These are phyloP conservation scores for Rhynchonycteris naso DNA, from an alignment of 2,797 vertebrate genomes.

Conservation along the genomic window DNA sequence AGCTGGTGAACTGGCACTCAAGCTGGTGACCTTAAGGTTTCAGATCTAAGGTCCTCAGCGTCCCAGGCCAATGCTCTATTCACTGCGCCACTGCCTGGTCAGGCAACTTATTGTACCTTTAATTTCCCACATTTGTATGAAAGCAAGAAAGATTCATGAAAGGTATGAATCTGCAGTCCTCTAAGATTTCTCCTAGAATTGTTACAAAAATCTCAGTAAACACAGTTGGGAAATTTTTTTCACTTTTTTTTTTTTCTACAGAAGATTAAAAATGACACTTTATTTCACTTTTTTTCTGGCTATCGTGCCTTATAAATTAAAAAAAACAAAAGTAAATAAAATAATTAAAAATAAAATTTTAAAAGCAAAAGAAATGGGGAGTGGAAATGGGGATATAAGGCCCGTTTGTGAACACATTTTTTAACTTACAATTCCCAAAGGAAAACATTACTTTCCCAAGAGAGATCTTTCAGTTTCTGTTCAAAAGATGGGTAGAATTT, in stretches of 20 bases:
- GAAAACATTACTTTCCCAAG: conserved; percentile 46
- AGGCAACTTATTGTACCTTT: background rate
- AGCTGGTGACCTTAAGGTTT: too few relatives aligned
- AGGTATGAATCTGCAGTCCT: background rate
- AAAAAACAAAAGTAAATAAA: too few relatives aligned
- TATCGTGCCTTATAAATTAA: background rate
- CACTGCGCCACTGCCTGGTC: too few relatives aligned
- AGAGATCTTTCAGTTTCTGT: conserved; percentile 20
- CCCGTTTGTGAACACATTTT: conserved; percentile 12
- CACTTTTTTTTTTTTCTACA: background rate
- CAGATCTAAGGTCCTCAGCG: too few relatives aligned
- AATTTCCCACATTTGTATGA: conserved; percentile 32
- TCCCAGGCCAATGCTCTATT: too few relatives aligned
- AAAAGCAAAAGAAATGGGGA: background rate
- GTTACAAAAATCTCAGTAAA: conserved; percentile 36
- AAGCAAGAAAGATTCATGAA: background rate
- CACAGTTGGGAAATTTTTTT: background rate
- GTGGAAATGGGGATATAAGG: background rate
- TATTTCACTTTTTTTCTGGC: conserved; percentile 19
- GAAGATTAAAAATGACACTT: background rate
- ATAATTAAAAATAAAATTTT: background rate
- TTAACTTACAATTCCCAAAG: conserved; percentile 19
- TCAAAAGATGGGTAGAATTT: conserved; percentile 40
- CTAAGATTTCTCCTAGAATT: conserved; percentile 16
- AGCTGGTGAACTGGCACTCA: too few relatives aligned